These are phyloP conservation scores for Chydorus sphaericus DNA, from an alignment of 2,888 invertebrate species.

Conservation along the genomic window DNA sequence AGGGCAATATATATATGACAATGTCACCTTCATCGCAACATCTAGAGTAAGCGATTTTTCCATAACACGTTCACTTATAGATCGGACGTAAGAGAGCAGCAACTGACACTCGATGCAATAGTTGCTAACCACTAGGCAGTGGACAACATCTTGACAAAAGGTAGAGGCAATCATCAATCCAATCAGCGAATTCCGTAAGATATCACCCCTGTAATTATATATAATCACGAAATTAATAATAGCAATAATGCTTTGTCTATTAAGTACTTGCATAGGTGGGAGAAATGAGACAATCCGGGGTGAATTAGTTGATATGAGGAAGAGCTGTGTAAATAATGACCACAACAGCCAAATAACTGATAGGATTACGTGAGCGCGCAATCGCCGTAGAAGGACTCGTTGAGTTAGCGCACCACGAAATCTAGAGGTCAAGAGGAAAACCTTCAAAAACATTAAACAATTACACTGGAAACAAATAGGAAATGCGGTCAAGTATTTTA, in stretches of 20 bases:
- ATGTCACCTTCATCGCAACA: slow-evolving; percentile 59
- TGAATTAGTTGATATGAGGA: slow-evolving; percentile 18
- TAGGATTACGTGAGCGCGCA: slow-evolving; percentile 56
- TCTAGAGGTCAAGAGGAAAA: slow-evolving; percentile 56
- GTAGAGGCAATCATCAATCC: slow-evolving; percentile 49
- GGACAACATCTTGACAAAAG: slow-evolving; percentile 62
- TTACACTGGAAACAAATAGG: neutral
- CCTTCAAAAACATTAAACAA: slow-evolving; percentile 34
- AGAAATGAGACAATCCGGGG: slow-evolving; percentile 19
- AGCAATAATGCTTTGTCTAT: neutral
- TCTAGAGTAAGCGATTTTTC: slow-evolving; percentile 54
- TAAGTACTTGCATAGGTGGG: slow-evolving; percentile 13
- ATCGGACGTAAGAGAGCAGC: slow-evolving; percentile 54
- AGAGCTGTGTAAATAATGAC: slow-evolving; percentile 45
- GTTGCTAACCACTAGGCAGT: slow-evolving; percentile 65
- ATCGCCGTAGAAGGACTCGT: slow-evolving; percentile 46
- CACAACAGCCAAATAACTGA: slow-evolving; percentile 55
- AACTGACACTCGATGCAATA: slow-evolving; percentile 70
- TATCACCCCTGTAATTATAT: slow-evolving; percentile 14
- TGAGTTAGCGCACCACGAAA: slow-evolving; percentile 49
- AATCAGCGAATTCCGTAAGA: slow-evolving; percentile 37
- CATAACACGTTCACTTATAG: slow-evolving; percentile 51
- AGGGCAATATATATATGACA: slow-evolving; percentile 2
- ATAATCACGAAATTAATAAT: neutral
- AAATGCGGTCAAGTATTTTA: neutral